A percentile compares a stretch with the other conserved stretches of the same genome.
Evolutionary conservation across 2,797 vertebrate species (phyloP).

Genomic region (Lagodon rhomboides): DNA sequence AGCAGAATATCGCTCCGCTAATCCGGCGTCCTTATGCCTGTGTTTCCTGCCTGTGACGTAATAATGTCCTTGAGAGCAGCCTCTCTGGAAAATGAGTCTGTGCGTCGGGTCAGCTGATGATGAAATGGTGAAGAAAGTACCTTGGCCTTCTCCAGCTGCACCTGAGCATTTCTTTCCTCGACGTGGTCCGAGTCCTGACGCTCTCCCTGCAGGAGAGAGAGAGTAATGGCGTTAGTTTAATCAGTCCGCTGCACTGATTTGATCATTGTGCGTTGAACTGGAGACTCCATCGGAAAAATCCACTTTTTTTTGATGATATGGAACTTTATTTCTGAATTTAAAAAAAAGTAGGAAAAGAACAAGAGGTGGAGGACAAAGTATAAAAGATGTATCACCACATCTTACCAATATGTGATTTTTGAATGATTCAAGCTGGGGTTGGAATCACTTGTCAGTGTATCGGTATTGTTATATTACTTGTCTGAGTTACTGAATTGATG

Average conservation of each 20-base stretch:
- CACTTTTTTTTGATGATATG: background rate
- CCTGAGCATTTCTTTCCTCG: conserved; percentile 97
- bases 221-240: background rate
- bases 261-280: background rate
- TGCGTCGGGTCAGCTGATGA: conserved; percentile 10
- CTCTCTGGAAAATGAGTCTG: conserved; percentile 33
- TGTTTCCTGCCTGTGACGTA: conserved; percentile 59
- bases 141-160: conserved; percentile 98
- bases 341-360: background rate
- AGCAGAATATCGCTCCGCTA: conserved; percentile 54
- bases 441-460: background rate
- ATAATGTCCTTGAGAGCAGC: conserved; percentile 52
- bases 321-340: background rate
- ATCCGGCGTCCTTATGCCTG: conserved; percentile 52
- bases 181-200: conserved; percentile 83
- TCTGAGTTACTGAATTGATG: too few species aligned
- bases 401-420: background rate
- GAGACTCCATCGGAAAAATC: background rate
- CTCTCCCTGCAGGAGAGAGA: conserved; percentile 78
- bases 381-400: background rate
- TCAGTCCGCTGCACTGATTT: background rate
- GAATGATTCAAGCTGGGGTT: background rate
- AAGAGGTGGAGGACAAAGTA: background rate
- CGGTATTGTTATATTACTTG: too few species aligned
- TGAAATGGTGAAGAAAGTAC: conserved; percentile 78